phyloP scores from a whole-genome alignment of 2,113 vertebrate genomes.

The Hoplias malabaricus region DNA sequence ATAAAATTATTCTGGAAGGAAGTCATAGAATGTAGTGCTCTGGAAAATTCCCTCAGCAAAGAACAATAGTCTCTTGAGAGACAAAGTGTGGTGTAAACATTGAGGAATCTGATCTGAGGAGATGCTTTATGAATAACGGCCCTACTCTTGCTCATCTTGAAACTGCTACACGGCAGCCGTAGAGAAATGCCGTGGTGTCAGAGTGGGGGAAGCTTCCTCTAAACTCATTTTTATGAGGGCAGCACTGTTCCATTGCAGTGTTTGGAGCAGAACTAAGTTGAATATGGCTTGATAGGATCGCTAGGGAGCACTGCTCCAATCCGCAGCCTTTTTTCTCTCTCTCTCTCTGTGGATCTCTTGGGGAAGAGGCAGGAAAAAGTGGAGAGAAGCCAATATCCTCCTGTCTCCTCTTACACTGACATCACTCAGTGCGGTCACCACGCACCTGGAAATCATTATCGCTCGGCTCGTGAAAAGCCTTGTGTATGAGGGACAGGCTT shows the following conservation, averaged over 20 bases:
- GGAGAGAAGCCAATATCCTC: slow-evolving; percentile 22
- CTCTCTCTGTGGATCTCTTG: not conserved
- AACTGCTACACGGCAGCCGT: not conserved
- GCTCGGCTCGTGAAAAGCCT: not conserved
- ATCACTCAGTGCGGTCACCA: slow-evolving; percentile 13
- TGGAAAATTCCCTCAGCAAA: too few species aligned
- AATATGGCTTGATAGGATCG: not conserved
- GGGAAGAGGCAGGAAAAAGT: slow-evolving; percentile 12
- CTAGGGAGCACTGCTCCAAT: slow-evolving; percentile 26
- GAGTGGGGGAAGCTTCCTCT: not conserved
- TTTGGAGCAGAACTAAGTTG: slow-evolving; percentile 4
- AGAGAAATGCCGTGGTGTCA: not conserved
- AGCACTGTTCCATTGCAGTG: not conserved
- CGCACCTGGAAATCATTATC: slow-evolving; percentile 41
- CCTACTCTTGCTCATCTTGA: not conserved
- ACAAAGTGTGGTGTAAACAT: too few species aligned
- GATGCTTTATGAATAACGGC: not conserved
- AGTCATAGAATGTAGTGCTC: too few species aligned
- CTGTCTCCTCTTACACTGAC: slow-evolving; percentile 17
- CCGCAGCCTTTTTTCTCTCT: not conserved
- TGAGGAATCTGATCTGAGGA: too few species aligned
- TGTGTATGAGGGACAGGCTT: not conserved
- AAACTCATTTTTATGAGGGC: not conserved
- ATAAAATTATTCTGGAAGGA: too few species aligned
- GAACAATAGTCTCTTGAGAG: too few species aligned